Conservation (phyloP, 2,888 invertebrate genomes). For the Melanostoma mellinum region DNA sequence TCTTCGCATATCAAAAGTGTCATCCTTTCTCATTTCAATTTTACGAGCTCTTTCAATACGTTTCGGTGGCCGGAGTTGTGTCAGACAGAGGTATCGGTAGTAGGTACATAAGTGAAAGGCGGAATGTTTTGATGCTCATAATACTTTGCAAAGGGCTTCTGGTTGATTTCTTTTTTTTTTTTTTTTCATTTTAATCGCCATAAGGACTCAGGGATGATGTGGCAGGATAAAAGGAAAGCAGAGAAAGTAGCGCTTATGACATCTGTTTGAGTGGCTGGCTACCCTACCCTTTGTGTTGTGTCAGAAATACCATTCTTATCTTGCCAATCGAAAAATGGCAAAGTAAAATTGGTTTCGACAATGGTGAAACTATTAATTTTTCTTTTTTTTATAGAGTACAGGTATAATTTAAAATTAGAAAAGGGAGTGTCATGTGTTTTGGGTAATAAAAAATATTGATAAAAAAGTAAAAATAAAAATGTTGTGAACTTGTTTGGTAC, state of each 20-base stretch:
- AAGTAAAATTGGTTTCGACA: conserved; percentile 18
- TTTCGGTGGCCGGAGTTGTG: conserved; percentile 33
- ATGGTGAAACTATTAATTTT: conserved; percentile 32
- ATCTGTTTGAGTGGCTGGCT: conserved; percentile 66
- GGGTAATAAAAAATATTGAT: not conserved
- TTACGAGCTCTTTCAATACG: conserved; percentile 66
- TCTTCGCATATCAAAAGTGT: conserved; percentile 69
- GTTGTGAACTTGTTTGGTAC: too few relatives aligned
- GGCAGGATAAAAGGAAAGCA: conserved; percentile 4
- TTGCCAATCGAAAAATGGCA: conserved; percentile 59
- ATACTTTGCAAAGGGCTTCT: conserved; percentile 54
- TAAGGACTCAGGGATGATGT: conserved; percentile 37
- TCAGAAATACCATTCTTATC: conserved; percentile 54
- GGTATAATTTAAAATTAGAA: conserved; percentile 41
- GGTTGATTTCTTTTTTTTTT: conserved; percentile 32
- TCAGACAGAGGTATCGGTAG: conserved; percentile 27
- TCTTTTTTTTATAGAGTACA: conserved; percentile 17
- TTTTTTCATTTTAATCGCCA: conserved; percentile 63
- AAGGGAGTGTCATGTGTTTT: conserved; percentile 52
- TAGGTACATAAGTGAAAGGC: conserved; percentile 46
- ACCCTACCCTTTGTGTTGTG: conserved; percentile 32
- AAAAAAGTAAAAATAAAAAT: too few relatives aligned
- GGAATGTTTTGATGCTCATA: conserved; percentile 49
- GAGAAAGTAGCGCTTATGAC: conserved; percentile 44
- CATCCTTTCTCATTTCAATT: conserved; percentile 72